Conservation (phyloP, 2,888 invertebrate species). For the Clepsis dumicolana region DNA sequence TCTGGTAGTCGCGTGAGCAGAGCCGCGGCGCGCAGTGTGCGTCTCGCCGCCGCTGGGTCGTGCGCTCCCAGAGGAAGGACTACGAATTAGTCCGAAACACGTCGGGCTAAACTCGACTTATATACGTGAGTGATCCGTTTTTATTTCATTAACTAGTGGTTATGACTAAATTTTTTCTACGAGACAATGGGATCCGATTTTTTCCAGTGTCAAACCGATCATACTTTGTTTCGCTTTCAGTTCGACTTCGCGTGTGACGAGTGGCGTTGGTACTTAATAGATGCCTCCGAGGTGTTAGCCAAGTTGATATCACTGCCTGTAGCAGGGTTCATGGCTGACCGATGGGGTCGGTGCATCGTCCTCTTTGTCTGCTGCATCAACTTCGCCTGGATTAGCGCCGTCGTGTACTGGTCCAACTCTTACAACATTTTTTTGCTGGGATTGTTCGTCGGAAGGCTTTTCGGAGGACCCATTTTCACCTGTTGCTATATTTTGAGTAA, state of each 20-base stretch:
- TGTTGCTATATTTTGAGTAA: constrained; percentile 13
- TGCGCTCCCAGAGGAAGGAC: no score
- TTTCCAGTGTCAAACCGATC: no score
- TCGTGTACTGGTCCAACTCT: background rate
- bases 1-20: no score
- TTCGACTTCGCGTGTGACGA: constrained; percentile 34
- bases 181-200: no score
- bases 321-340: constrained; percentile 21
- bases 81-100: no score
- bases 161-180: no score
- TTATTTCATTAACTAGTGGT: no score
- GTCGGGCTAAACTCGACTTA: no score
- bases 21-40: no score
- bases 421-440: constrained; percentile 11
- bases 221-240: constrained; percentile 17
- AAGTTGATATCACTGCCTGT: no score
- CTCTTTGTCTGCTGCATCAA: constrained; percentile 13
- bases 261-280: constrained; percentile 32
- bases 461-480: constrained; percentile 5
- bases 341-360: constrained; percentile 27
- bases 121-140: no score
- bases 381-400: constrained; percentile 18
- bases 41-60: no score
- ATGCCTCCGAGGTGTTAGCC: background rate
- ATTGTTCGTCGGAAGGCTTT: constrained; percentile 8